Evolutionary conservation across 1,140 invertebrate species (phyloP).

Genomic region (Drosophila subpulchrella): DNA sequence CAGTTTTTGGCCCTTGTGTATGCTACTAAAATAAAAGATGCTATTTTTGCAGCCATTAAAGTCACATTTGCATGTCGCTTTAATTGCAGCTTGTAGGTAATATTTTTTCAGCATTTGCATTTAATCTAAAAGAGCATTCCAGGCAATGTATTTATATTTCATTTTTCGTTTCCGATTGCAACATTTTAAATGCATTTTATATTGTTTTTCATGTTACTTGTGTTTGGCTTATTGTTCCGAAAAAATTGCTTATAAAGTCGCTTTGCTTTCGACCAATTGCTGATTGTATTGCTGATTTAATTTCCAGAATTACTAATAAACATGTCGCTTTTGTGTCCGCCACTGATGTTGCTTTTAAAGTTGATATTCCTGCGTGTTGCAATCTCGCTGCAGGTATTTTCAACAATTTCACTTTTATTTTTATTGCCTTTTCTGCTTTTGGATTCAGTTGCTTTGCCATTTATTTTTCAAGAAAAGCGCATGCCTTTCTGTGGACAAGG

Average conservation of each 20-base stretch:
- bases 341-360: not conserved
- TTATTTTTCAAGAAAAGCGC: not conserved
- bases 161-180: not conserved
- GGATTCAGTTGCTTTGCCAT: no score
- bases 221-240: not conserved
- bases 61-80: not conserved
- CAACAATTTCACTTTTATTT: no score
- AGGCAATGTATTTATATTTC: not conserved
- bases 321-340: not conserved
- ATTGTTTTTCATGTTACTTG: not conserved
- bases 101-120: conserved; percentile 7
- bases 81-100: not conserved
- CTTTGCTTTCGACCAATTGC: not conserved
- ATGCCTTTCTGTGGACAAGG: not conserved
- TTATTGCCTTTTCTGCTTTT: no score
- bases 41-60: not conserved
- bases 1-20: not conserved
- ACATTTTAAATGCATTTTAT: not conserved
- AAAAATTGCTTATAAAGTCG: not conserved
- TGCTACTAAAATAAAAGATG: not conserved
- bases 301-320: not conserved
- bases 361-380: not conserved
- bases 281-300: not conserved
- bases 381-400: no score
- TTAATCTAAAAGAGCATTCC: not conserved